Conservation (phyloP, 2,888 invertebrate genomes). For the Ypsolopha sequella region DNA sequence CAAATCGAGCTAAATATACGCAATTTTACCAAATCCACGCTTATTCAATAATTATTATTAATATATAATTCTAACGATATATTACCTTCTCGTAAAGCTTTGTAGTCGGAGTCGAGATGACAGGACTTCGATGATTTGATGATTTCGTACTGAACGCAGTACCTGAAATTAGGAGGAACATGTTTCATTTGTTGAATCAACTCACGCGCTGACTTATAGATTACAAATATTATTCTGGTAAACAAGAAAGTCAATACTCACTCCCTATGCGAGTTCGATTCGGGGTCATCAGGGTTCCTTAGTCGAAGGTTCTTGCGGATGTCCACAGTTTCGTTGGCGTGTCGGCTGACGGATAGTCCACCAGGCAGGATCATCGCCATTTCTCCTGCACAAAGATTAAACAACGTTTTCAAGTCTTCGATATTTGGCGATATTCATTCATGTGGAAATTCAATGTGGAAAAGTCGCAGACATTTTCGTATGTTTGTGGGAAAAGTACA, state of each 20-base stretch:
- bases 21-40: too few species aligned
- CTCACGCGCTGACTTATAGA: too few species aligned
- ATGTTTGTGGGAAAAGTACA: too few species aligned
- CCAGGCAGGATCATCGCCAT: conserved; percentile 88
- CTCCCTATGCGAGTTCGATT: conserved; percentile 78
- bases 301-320: conserved; percentile 83
- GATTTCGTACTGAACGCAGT: conserved; percentile 88
- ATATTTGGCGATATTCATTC: too few species aligned
- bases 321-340: conserved; percentile 84
- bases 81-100: conserved; percentile 80
- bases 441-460: too few species aligned
- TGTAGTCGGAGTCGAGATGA: conserved; percentile 79
- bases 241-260: conserved; percentile 65
- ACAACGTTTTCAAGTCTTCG: too few species aligned
- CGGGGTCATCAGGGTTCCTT: conserved; percentile 80
- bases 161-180: conserved; percentile 71
- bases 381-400: conserved; percentile 62
- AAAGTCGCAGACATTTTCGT: too few species aligned
- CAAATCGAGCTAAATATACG: too few species aligned
- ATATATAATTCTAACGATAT: too few species aligned
- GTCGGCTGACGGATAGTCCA: conserved; percentile 79
- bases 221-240: too few species aligned
- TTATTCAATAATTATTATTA: too few species aligned
- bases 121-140: conserved; percentile 86
- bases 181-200: too few species aligned